These are phyloP conservation scores for Danionella cerebrum DNA, from an alignment of 2,113 vertebrate species.

Conservation along the genomic window DNA sequence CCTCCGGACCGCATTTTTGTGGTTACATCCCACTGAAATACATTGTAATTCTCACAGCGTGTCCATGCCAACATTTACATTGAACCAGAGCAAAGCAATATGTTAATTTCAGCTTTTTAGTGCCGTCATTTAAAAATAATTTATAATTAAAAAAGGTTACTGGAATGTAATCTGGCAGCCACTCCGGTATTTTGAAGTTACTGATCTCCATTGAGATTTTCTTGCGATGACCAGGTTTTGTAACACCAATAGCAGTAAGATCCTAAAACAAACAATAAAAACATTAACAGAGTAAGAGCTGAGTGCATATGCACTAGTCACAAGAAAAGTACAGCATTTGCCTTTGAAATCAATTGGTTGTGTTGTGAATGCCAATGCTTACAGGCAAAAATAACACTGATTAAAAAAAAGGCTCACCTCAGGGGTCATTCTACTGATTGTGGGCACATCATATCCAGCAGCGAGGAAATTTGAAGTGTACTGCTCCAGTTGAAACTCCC, in stretches of 20 bases:
- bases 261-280: conserved; percentile 63
- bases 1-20: too few species aligned
- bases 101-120: too few species aligned
- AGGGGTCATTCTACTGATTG: conserved; percentile 95
- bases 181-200: conserved; percentile 85
- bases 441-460: conserved; percentile 86
- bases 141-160: conserved; percentile 64
- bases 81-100: too few species aligned
- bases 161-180: conserved; percentile 89
- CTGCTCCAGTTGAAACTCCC: conserved; percentile 88
- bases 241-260: conserved; percentile 90
- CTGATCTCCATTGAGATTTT: conserved; percentile 89
- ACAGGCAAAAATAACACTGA: not conserved
- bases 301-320: too few species aligned
- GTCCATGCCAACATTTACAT: too few species aligned
- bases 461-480: conserved; percentile 84
- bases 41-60: too few species aligned
- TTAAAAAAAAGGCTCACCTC: conserved; percentile 66
- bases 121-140: not conserved
- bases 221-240: conserved; percentile 92
- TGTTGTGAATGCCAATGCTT: not conserved
- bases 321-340: too few species aligned
- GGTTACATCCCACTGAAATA: too few species aligned
- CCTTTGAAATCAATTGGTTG: not conserved
- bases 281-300: not conserved